phyloP scores from a whole-genome alignment of 2,888 invertebrate genomes.

The Temnothorax ravouxi region DNA sequence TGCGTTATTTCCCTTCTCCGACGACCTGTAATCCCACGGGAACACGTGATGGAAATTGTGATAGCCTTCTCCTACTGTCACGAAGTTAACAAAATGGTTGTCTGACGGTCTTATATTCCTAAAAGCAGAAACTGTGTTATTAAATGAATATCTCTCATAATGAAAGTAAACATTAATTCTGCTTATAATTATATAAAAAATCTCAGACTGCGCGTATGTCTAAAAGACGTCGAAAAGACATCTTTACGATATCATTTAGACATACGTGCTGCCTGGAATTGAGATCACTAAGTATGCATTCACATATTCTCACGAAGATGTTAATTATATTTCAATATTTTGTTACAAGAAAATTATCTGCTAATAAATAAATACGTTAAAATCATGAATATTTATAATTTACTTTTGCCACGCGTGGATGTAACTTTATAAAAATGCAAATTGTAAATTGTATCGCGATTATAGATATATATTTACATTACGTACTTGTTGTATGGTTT shows the following conservation, averaged over 20 bases:
- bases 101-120: constrained; percentile 92
- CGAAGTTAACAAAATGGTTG: constrained; percentile 90
- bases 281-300: neutral
- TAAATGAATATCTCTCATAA: neutral
- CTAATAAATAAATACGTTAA: neutral
- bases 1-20: constrained; percentile 88
- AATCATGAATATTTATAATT: neutral
- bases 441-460: neutral
- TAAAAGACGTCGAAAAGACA: too few species aligned
- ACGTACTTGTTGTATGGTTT: constrained; percentile 22
- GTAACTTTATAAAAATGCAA: neutral
- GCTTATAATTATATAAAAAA: neutral
- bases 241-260: too few species aligned
- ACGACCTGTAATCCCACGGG: constrained; percentile 87
- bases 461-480: neutral
- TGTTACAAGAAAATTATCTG: neutral
- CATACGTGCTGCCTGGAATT: too few species aligned
- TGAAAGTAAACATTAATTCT: neutral
- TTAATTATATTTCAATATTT: neutral
- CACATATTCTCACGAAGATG: neutral
- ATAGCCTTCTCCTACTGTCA: constrained; percentile 93
- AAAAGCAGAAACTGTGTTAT: neutral
- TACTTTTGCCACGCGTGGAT: neutral
- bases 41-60: constrained; percentile 94
- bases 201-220: neutral